These are phyloP conservation scores for Argyresthia albistria DNA, from an alignment of 2,888 invertebrate genomes.

Conservation along the genomic window DNA sequence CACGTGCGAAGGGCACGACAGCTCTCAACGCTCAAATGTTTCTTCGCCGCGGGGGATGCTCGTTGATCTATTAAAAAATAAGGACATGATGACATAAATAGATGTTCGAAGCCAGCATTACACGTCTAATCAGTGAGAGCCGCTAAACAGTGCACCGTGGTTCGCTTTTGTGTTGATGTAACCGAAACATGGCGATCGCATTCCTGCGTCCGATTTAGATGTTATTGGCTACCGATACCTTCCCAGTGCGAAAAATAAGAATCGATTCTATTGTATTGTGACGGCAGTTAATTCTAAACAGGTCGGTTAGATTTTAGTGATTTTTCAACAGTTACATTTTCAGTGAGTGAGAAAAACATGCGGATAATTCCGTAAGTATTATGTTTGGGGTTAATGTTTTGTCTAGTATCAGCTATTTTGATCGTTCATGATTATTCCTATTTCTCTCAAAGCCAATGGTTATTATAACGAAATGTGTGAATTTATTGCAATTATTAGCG, in stretches of 20 bases:
- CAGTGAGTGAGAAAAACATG: slow-evolving; percentile 64
- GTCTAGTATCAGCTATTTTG: slow-evolving; percentile 19
- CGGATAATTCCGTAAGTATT: slow-evolving; percentile 14
- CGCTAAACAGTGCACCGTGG: slow-evolving; percentile 31
- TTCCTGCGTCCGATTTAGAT: slow-evolving; percentile 59
- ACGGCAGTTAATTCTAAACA: neutral
- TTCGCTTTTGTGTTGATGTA: slow-evolving; percentile 57
- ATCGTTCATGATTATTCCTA: too few relatives aligned
- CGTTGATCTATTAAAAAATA: slow-evolving; percentile 69
- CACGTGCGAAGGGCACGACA: slow-evolving; percentile 60
- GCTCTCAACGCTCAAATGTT: slow-evolving; percentile 51
- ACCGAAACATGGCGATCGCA: slow-evolving; percentile 70
- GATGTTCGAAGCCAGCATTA: slow-evolving; percentile 46
- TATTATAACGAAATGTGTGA: neutral
- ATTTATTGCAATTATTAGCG: neutral
- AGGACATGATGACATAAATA: slow-evolving; percentile 70
- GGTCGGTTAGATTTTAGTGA: slow-evolving; percentile 16
- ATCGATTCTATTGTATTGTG: slow-evolving; percentile 10
- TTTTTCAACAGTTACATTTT: slow-evolving; percentile 41
- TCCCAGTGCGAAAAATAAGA: slow-evolving; percentile 18
- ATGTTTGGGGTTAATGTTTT: slow-evolving; percentile 45
- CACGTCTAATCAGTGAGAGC: slow-evolving; percentile 36
- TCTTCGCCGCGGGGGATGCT: slow-evolving; percentile 66
- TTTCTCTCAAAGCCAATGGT: slow-evolving; percentile 7
- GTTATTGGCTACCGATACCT: slow-evolving; percentile 43